A percentile compares a stretch with the other conserved stretches of the same genome.
phyloP scores from a whole-genome alignment of 2,113 vertebrate species.

The Zosterops hypoxanthus region DNA sequence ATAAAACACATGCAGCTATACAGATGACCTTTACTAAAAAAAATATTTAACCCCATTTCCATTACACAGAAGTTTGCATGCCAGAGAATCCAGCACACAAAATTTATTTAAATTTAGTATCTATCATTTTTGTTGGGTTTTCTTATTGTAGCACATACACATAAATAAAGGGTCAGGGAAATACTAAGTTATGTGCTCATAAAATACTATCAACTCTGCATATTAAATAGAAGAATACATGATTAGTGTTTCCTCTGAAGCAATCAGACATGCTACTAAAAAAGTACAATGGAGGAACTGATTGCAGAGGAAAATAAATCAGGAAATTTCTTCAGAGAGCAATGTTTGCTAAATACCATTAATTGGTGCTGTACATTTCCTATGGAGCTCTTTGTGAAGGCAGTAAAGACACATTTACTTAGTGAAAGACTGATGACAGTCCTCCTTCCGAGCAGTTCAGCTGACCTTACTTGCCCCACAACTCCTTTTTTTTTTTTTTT shows the following conservation, averaged over 20 bases:
- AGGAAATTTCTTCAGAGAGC: background rate
- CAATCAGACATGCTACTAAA: background rate
- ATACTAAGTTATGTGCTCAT: background rate
- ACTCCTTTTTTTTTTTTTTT: background rate
- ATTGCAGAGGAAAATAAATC: background rate
- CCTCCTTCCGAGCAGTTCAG: background rate
- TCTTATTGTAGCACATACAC: background rate
- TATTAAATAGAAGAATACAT: background rate
- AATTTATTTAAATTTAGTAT: background rate
- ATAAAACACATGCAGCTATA: background rate
- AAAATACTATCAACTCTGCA: background rate
- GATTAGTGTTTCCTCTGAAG: accelerated
- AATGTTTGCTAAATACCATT: background rate
- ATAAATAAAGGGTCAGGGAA: background rate
- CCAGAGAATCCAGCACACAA: background rate
- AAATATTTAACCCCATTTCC: background rate
- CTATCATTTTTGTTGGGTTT: background rate
- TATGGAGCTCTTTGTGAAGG: background rate
- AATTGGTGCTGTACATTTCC: background rate
- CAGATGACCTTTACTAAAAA: background rate
- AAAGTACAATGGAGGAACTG: background rate
- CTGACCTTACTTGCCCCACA: background rate
- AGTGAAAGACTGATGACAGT: background rate
- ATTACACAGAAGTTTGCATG: background rate
- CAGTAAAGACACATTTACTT: background rate